phyloP scores from a whole-genome alignment of 2,113 vertebrate genomes.

The Carlito syrichta region DNA sequence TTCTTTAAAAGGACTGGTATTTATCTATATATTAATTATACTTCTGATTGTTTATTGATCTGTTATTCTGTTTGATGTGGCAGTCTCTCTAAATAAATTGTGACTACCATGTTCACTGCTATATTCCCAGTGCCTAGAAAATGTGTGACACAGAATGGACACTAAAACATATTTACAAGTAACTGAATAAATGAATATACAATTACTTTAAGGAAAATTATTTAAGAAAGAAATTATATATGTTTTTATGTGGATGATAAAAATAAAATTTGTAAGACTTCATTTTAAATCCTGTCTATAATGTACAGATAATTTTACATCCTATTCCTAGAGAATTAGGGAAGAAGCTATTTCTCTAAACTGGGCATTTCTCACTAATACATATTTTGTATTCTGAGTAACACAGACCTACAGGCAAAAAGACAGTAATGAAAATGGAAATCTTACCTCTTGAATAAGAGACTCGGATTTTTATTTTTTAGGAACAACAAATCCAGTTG shows the following conservation, averaged over 20 bases:
- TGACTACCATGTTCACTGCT: not conserved
- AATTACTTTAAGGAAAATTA: not conserved
- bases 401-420: conserved; percentile 8
- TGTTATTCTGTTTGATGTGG: not conserved
- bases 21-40: not conserved
- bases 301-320: not conserved
- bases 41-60: not conserved
- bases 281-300: not conserved
- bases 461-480: not conserved
- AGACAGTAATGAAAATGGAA: conserved; percentile 49
- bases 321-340: not conserved
- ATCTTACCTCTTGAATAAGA: conserved; percentile 41
- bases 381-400: conserved; percentile 10
- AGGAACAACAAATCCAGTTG: conserved; percentile 28
- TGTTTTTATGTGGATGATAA: not conserved
- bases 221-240: not conserved
- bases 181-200: not conserved
- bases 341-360: not conserved
- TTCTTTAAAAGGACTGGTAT: not conserved
- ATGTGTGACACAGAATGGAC: not conserved
- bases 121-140: not conserved
- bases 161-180: not conserved
- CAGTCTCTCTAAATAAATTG: not conserved
- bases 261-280: not conserved
- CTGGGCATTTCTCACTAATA: not conserved